Evolutionary conservation across 2,888 invertebrate species (phyloP).

Genomic region (Patella pellucida): DNA sequence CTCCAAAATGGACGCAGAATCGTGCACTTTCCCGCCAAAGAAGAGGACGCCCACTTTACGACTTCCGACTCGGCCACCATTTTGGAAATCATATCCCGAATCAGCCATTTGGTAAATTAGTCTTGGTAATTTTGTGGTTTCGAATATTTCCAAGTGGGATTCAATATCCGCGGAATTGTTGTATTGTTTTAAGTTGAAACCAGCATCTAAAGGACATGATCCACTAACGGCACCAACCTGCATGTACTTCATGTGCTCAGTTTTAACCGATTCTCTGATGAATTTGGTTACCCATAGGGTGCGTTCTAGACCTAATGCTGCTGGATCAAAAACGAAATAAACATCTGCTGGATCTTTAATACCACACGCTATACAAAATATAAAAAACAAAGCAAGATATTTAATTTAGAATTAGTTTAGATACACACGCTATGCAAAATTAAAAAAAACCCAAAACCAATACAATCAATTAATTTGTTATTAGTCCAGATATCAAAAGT

Average conservation of each 20-base stretch:
- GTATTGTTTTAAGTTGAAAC: slow-evolving; percentile 29
- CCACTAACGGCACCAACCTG: slow-evolving; percentile 24
- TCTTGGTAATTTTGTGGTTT: slow-evolving; percentile 15
- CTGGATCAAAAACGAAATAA: slow-evolving; percentile 35
- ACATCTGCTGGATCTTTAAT: slow-evolving; percentile 28
- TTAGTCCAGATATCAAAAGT: too few relatives aligned
- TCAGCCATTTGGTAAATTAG: slow-evolving; percentile 6
- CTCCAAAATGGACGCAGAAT: background rate
- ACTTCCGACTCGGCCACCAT: slow-evolving; percentile 18
- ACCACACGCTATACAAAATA: slow-evolving; percentile 20
- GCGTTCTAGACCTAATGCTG: slow-evolving; percentile 23
- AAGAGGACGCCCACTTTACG: slow-evolving; percentile 17
- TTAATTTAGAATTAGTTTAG: too few relatives aligned
- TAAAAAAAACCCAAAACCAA: too few relatives aligned
- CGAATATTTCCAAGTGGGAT: slow-evolving; percentile 14
- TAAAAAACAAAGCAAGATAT: too few relatives aligned
- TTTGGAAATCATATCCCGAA: slow-evolving; percentile 14
- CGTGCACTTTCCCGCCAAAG: background rate
- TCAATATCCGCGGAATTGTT: slow-evolving; percentile 4
- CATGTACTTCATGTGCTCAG: slow-evolving; percentile 17
- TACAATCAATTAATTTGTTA: too few relatives aligned
- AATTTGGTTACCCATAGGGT: slow-evolving; percentile 35
- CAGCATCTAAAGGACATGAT: slow-evolving; percentile 27
- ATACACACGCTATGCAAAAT: too few relatives aligned
- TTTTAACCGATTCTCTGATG: slow-evolving; percentile 27